These are phyloP conservation scores for Elegia similella DNA, from an alignment of 2,888 invertebrate species.

Conservation along the genomic window DNA sequence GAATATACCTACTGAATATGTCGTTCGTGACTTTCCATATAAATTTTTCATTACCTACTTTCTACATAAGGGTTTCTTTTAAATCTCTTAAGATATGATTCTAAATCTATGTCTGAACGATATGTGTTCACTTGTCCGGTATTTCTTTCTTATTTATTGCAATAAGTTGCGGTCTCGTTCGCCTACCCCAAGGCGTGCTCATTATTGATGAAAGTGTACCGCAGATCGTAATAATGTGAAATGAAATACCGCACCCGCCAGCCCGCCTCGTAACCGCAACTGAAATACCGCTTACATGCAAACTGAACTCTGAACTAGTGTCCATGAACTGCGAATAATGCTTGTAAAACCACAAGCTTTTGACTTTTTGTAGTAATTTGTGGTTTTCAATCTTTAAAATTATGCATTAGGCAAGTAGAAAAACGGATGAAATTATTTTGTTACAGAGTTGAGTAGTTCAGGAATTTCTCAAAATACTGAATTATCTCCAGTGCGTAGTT, in stretches of 20 bases:
- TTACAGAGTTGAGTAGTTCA: too few relatives aligned
- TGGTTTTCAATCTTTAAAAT: constrained; percentile 13
- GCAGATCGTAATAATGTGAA: constrained; percentile 64
- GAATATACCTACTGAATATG: too few relatives aligned
- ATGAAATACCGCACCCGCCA: constrained; percentile 56
- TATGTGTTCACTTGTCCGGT: too few relatives aligned
- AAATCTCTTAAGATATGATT: too few relatives aligned
- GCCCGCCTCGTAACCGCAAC: constrained; percentile 61
- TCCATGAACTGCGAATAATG: constrained; percentile 56
- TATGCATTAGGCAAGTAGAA: too few relatives aligned
- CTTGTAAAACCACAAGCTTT: constrained; percentile 18
- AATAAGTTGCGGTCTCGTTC: constrained; percentile 56
- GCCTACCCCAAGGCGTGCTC: constrained; percentile 48
- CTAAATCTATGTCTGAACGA: too few relatives aligned
- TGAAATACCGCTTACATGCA: constrained; percentile 43
- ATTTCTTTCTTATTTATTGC: constrained; percentile 42
- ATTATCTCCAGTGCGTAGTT: too few relatives aligned
- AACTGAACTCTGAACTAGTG: constrained; percentile 51
- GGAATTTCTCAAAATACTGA: too few relatives aligned
- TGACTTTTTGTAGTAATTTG: constrained; percentile 18
- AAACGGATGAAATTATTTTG: too few relatives aligned
- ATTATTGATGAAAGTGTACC: constrained; percentile 69
- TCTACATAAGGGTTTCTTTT: too few relatives aligned
- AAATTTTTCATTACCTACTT: too few relatives aligned
- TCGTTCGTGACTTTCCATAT: too few relatives aligned